phyloP scores from a whole-genome alignment of 1,140 invertebrate genomes.

The Asbolus verrucosus region DNA sequence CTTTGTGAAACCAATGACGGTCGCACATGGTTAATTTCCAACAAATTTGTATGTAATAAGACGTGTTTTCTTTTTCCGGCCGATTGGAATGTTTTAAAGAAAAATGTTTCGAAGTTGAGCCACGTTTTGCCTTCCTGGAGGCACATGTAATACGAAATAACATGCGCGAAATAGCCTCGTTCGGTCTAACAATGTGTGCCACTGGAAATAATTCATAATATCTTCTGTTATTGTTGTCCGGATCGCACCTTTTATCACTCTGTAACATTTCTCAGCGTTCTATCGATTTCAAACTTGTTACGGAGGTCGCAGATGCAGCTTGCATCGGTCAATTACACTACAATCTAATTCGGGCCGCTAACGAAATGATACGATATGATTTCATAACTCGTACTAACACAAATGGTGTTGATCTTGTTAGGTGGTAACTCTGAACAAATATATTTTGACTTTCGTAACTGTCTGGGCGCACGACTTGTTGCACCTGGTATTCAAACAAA shows the following conservation, averaged over 20 bases:
- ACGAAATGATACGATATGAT: too few species aligned
- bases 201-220: slow-evolving; percentile 26
- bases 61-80: too few species aligned
- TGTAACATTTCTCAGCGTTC: slow-evolving; percentile 14
- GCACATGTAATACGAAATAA: slow-evolving; percentile 13
- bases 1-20: neutral
- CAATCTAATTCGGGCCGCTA: slow-evolving; percentile 26
- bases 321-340: slow-evolving; percentile 25
- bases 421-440: too few species aligned
- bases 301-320: slow-evolving; percentile 17
- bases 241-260: neutral
- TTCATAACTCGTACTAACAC: too few species aligned
- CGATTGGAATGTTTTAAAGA: neutral
- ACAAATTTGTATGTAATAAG: neutral
- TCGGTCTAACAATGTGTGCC: slow-evolving; percentile 15
- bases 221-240: neutral
- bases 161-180: slow-evolving; percentile 20
- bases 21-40: too few species aligned
- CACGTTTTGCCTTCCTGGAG: neutral
- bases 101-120: too few species aligned
- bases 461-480: too few species aligned
- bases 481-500: too few species aligned
- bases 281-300: slow-evolving; percentile 31
- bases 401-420: too few species aligned
- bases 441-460: too few species aligned